Conservation (phyloP, 2,797 vertebrate species). For the Gymnopithys bicolor region DNA sequence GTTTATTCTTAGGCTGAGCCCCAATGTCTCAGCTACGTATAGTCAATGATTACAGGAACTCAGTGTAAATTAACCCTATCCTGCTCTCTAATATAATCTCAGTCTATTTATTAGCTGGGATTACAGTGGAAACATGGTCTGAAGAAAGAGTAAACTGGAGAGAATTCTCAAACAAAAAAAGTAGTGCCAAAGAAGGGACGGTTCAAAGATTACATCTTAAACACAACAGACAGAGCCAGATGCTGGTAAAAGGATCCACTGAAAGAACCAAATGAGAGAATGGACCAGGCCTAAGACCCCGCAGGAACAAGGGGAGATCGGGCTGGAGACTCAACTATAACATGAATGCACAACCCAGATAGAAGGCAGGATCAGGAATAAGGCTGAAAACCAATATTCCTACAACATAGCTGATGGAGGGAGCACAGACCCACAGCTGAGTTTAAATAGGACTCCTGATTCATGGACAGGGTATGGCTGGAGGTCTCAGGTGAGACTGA, state of each 20-base stretch:
- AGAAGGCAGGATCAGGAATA: rapidly evolving
- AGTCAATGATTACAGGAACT: not conserved
- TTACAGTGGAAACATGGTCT: not conserved
- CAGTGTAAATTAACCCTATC: not conserved
- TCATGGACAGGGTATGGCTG: no score
- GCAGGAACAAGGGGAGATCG: not conserved
- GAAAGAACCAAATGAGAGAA: not conserved
- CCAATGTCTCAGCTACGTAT: not conserved
- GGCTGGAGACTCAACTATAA: not conserved
- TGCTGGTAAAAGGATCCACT: not conserved
- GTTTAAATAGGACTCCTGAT: not conserved
- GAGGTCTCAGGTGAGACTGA: not conserved
- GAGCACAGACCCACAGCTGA: not conserved
- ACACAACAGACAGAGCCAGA: not conserved
- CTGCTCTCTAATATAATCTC: not conserved
- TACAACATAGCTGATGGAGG: rapidly evolving
- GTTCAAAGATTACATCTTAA: not conserved
- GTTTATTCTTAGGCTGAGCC: not conserved
- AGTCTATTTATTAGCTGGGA: not conserved
- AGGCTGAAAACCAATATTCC: not conserved
- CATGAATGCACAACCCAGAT: rapidly evolving
- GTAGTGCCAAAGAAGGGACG: not conserved
- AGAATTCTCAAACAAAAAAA: not conserved
- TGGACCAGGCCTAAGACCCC: rapidly evolving
- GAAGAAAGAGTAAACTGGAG: not conserved